phyloP scores from a whole-genome alignment of 2,797 vertebrate species.

The Anisognathus igniventris region DNA sequence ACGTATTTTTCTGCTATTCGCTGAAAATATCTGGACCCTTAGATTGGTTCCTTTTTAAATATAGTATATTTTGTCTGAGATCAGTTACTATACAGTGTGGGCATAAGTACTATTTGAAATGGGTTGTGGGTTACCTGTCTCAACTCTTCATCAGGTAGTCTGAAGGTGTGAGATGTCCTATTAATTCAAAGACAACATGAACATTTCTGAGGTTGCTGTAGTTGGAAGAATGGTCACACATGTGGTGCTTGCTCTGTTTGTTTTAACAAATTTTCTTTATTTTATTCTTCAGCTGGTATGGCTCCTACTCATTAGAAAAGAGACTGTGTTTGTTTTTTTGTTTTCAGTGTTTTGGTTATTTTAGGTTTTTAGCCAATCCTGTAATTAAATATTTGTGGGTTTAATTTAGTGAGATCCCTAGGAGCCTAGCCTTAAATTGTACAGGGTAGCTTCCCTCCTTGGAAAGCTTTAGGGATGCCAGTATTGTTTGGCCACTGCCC shows the following conservation, averaged over 20 bases:
- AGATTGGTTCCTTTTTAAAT: not conserved
- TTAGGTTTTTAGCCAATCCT: not conserved
- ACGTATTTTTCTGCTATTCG: not conserved
- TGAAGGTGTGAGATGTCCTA: not conserved
- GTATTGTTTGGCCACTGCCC: fast-evolving
- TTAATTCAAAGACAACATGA: fast-evolving
- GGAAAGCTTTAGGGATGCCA: not conserved
- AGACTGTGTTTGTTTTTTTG: not conserved
- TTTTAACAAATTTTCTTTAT: not conserved
- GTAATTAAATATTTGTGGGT: not conserved
- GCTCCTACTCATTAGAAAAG: not conserved
- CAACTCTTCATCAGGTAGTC: not conserved
- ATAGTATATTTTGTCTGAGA: not conserved
- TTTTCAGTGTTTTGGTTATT: not conserved
- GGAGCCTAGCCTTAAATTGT: not conserved
- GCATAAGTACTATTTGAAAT: not conserved
- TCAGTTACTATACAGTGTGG: not conserved
- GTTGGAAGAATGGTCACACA: not conserved
- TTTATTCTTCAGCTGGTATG: not conserved
- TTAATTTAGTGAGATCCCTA: not conserved
- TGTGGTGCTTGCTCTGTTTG: not conserved
- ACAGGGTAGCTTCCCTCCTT: not conserved
- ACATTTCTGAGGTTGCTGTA: not conserved
- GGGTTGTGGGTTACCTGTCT: not conserved
- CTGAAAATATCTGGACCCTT: not conserved